Base-by-base conservation (phyloP, 2,113 vertebrate genomes). In the Gadus macrocephalus region DNA sequence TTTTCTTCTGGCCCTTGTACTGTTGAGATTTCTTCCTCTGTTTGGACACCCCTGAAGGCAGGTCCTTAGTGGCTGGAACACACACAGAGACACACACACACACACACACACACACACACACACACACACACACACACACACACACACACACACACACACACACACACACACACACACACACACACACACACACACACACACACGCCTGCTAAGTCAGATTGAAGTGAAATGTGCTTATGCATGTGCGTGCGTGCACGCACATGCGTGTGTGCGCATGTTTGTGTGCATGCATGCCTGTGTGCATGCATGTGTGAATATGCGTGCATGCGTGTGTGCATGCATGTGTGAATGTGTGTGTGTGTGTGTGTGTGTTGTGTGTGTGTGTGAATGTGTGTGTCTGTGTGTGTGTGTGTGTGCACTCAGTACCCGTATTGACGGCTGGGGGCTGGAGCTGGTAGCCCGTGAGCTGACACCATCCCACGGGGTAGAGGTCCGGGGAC, bases 1-100 rank as follows among this genome's bases (percentile, higher is more conserved):
- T 98, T 92, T 98, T 98, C 87, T 98, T 98, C 81, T 98, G 96
- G 88, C 96, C 96, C 88, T 95, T 94, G 92, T 96, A 98, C 88
- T 96, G 96, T 63, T 95, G 95, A 0, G 95, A 95, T 74, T 97
- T 98, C 88, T 96, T 98, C 92, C 96, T 96, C 92, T 98, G 95
- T 67, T 94, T 97, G 59, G 95, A 94, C 19, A 93, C 94, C 83
- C 92, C 93, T 53, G 93, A 92, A 31, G 95, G 94, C 69, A 88
- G 91, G 68, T 97, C 96, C 92, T 95, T 94, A 64, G 93, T 91
- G 20, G 93, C 96, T 96, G 89, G 61, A 20, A 70, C 58, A 20
- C 27, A 22, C 27, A 27, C 55, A 56, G 14, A 58, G 35, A 72
- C 53, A 64, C 25, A 61, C 3, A 62, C 62, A 60, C n/a, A 61